phyloP scores from a whole-genome alignment of 1,140 invertebrate genomes.

The Penaeus indicus region DNA sequence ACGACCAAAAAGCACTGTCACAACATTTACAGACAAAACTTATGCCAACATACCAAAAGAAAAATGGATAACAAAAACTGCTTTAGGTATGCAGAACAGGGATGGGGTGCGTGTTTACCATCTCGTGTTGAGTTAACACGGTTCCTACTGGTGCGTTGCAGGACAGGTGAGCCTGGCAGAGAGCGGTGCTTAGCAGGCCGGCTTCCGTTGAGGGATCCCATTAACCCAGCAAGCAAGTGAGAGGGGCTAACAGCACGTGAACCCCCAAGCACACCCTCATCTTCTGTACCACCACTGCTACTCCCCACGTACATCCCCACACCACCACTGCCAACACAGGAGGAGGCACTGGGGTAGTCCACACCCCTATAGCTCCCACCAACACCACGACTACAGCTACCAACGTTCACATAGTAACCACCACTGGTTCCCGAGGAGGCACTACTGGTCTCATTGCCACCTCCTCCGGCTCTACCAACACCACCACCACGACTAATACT shows the following conservation, averaged over 20 bases:
- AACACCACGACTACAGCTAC: conserved; percentile 44
- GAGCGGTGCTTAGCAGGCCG: conserved; percentile 59
- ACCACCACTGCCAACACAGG: neutral
- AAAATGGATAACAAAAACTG: neutral
- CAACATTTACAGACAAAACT: neutral
- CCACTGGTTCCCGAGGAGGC: conserved; percentile 10
- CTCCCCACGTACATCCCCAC: neutral
- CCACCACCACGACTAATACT: conserved; percentile 44
- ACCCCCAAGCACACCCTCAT: conserved; percentile 47
- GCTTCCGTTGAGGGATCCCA: conserved; percentile 54
- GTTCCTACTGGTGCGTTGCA: conserved; percentile 59
- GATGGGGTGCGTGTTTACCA: conserved; percentile 48
- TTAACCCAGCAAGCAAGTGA: conserved; percentile 59
- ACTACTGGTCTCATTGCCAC: conserved; percentile 17
- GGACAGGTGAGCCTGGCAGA: conserved; percentile 58
- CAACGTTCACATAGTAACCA: neutral
- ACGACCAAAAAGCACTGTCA: too few species aligned
- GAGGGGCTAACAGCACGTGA: conserved; percentile 57
- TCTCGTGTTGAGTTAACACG: conserved; percentile 58
- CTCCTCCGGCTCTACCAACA: conserved; percentile 19
- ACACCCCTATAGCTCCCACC: conserved; percentile 34
- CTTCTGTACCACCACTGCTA: conserved; percentile 37
- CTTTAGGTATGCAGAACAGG: neutral
- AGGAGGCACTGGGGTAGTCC: conserved; percentile 17
- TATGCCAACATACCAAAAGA: conserved; percentile 1